Conservation (phyloP, 2,888 invertebrate genomes). For the Scrobipalpa atriplicella region DNA sequence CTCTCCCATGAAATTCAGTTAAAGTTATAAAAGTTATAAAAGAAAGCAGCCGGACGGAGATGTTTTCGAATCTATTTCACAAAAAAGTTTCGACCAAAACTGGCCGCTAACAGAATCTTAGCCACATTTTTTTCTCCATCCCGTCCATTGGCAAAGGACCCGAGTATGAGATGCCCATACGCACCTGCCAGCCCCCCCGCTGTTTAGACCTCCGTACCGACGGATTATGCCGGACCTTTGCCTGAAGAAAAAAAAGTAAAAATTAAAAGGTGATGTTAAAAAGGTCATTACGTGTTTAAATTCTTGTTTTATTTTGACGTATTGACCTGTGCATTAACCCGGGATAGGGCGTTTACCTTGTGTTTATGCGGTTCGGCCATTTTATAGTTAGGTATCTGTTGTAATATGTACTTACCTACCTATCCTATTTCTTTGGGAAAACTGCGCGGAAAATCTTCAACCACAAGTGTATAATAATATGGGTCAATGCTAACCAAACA, state of each 20-base stretch:
- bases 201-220: constrained; percentile 58
- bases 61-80: no score
- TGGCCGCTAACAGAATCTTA: constrained; percentile 5
- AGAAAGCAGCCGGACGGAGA: no score
- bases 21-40: no score
- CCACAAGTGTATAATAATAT: no score
- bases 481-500: no score
- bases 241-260: constrained; percentile 26
- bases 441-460: no score
- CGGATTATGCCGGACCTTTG: constrained; percentile 63
- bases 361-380: neutral
- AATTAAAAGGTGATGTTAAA: constrained; percentile 39
- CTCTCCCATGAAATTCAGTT: no score
- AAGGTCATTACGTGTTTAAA: constrained; percentile 39
- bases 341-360: constrained; percentile 10
- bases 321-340: no score
- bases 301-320: constrained; percentile 39
- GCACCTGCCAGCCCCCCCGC: constrained; percentile 75
- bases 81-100: no score
- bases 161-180: constrained; percentile 50
- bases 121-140: constrained; percentile 43
- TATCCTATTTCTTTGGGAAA: no score
- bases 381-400: no score
- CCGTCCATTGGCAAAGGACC: constrained; percentile 39
- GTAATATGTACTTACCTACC: no score